Base-by-base conservation (phyloP, 2,797 vertebrate genomes). In the Neosalanx taihuensis region DNA sequence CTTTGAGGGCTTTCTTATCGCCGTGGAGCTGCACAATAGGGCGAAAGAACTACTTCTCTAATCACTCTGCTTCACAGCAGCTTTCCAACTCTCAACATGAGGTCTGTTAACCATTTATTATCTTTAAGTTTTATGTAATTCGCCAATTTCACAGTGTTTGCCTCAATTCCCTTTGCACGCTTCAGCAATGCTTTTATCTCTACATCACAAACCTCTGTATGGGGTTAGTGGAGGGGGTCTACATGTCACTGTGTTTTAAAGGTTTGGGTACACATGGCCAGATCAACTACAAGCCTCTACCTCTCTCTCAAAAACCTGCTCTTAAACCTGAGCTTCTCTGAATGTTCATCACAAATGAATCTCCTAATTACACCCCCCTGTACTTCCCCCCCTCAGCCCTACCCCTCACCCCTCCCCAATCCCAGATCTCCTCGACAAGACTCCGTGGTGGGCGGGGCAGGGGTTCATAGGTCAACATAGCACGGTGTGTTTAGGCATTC, bases 171-270 rank as follows among this genome's bases (percentile, higher is more conserved):
- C 15, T 31, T 17, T 5, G 1, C 30, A 12, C 5, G 29, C 15
- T 63, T 33, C 30, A 4, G 35, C 64, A 63, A 12, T 10, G 37
- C 26, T 61, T 59, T 51, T 12, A 29, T 29, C 7, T 23, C 0
- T 17, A 49, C 20, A 17, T 51, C 5, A 10, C 37, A 13, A 41
- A 41, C 37, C 9, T 41, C 9, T 41, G 37, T 13, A 13, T 3
- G 3, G 37, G 30, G 65, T 59, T 61, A 61, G 7, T 61, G 59
- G 59, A 26, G 0, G 4, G 6, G n/a, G 23, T 29, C n/a, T 10
- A 20, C 6, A 18, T 64, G 35, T 53, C 51, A 68, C 64, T 80
- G 57, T 76, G 72, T 31, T 84, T 79, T 20, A 81, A 73, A 80
- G 63, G 69, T 37, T 56, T 56, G 51, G 12, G 51, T 9, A 3